phyloP scores from a whole-genome alignment of 1,140 invertebrate genomes.

The Lerema accius region DNA sequence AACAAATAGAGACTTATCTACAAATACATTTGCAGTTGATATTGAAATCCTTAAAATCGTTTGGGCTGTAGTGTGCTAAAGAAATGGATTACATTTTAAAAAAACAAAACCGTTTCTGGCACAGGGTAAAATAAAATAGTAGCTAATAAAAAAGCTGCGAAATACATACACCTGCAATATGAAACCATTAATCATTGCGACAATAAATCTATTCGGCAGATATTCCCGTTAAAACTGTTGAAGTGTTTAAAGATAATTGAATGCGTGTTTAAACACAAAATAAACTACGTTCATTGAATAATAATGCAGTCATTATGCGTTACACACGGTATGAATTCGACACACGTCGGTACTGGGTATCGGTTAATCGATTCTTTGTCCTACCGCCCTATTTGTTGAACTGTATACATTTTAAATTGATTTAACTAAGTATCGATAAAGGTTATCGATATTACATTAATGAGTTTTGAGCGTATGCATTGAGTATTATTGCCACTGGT shows the following conservation, averaged over 20 bases:
- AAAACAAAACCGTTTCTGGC: too few relatives aligned
- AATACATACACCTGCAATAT: background rate
- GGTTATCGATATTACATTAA: too few relatives aligned
- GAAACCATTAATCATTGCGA: background rate
- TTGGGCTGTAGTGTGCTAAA: too few relatives aligned
- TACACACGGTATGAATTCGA: conserved; percentile 3
- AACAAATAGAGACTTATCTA: too few relatives aligned
- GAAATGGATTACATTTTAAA: too few relatives aligned
- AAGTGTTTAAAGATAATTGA: background rate
- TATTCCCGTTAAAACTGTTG: conserved; percentile 1
- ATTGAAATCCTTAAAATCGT: too few relatives aligned
- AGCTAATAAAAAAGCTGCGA: too few relatives aligned
- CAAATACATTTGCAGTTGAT: too few relatives aligned
- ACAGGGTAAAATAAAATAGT: too few relatives aligned
- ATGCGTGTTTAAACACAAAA: conserved; percentile 18
- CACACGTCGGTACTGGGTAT: background rate
- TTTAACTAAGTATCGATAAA: too few relatives aligned
- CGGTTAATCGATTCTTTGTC: conserved; percentile 3
- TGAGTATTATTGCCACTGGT: too few relatives aligned
- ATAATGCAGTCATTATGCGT: conserved; percentile 18
- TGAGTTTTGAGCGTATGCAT: too few relatives aligned
- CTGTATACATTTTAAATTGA: background rate
- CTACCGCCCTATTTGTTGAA: background rate
- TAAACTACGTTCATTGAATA: conserved; percentile 16
- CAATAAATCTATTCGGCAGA: background rate